phyloP scores from a whole-genome alignment of 2,888 invertebrate genomes.

The Philaethria dido region DNA sequence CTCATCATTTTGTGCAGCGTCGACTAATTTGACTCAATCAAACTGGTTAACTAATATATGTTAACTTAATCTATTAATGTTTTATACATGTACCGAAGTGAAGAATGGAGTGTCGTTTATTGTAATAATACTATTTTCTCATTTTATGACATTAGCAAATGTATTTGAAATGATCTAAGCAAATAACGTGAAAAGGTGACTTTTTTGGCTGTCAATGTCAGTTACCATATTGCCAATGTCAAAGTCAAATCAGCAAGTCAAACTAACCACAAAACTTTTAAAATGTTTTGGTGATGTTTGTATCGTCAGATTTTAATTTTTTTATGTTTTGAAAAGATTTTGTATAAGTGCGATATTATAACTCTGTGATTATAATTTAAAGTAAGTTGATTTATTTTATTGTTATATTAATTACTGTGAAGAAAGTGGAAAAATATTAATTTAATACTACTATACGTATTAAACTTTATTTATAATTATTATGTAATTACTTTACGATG shows the following conservation, averaged over 20 bases:
- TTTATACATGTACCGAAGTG: too few species aligned
- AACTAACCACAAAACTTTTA: constrained; percentile 11
- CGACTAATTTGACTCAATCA: constrained; percentile 79
- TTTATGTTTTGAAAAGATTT: neutral
- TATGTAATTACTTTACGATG: neutral
- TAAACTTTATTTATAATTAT: constrained; percentile 14
- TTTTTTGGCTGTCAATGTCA: neutral
- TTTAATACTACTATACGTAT: neutral
- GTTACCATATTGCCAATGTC: constrained; percentile 2
- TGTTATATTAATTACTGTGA: neutral
- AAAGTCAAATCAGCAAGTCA: constrained; percentile 2
- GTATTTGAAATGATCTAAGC: too few species aligned
- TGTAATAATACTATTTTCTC: too few species aligned
- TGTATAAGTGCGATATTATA: neutral
- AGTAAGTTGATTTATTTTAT: constrained; percentile 5
- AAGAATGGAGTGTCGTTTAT: too few species aligned
- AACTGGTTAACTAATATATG: constrained; percentile 77
- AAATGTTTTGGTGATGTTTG: constrained; percentile 12
- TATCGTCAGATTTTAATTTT: neutral
- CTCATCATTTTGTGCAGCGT: constrained; percentile 80
- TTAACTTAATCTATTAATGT: constrained; percentile 46
- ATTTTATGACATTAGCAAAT: too few species aligned
- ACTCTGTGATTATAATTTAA: neutral
- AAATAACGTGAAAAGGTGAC: too few species aligned
- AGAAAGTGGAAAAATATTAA: neutral